A percentile compares a stretch with the other conserved stretches of the same genome.
phyloP scores from a whole-genome alignment of 2,797 vertebrate species.

The Tapirus indicus region DNA sequence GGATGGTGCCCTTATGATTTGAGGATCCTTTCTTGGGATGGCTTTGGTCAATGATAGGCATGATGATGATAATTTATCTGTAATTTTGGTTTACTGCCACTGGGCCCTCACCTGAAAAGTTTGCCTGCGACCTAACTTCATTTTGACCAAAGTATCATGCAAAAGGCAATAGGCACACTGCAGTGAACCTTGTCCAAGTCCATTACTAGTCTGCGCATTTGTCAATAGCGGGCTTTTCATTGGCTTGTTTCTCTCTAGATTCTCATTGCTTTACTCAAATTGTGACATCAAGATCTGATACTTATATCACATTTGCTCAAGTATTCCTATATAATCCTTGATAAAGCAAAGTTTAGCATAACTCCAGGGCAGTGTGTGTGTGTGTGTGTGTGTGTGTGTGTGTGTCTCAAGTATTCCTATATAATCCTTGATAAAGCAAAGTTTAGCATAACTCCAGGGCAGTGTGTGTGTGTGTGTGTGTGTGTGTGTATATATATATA shows the following conservation, averaged over 20 bases:
- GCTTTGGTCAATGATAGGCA: neutral
- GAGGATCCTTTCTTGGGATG: neutral
- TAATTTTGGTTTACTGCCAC: neutral
- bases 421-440: neutral
- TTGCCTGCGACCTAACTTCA: neutral
- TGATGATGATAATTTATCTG: neutral
- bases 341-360: neutral
- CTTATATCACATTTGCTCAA: neutral
- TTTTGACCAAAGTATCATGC: neutral
- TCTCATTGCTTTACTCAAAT: neutral
- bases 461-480: too few species aligned
- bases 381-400: too few species aligned
- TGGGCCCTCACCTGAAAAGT: neutral
- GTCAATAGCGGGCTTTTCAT: neutral
- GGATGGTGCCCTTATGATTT: neutral
- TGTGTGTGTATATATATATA: too few species aligned
- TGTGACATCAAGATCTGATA: neutral
- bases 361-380: neutral
- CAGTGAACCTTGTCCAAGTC: neutral
- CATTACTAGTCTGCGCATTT: neutral
- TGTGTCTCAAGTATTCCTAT: neutral
- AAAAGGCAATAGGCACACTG: neutral
- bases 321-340: neutral
- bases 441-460: neutral
- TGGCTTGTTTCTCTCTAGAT: neutral